Base-by-base conservation (phyloP, 2,888 invertebrate genomes). In the Chrysolina americana region DNA sequence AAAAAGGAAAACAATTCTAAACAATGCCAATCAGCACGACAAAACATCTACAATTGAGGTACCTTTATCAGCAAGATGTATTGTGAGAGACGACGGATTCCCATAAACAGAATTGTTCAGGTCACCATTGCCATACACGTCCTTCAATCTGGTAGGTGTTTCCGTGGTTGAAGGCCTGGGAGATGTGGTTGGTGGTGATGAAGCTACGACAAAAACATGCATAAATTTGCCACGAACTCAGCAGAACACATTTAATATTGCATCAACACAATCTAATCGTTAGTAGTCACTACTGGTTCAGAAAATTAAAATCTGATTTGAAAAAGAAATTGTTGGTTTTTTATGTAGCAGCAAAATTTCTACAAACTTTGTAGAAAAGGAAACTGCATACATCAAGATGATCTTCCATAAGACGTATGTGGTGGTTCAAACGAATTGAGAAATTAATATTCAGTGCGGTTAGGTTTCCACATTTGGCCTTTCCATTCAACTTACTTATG, bases 161-260 rank as follows among this genome's bases (percentile, higher is more conserved):
- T 91, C 91, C 71, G 92, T 92, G 74, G 94, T 94, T 76, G 93
- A 92, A 64, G 95, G 94, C 84, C 92, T 92, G 73, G 95, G 93
- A 79, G 94, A 92, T 68, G 95, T 95, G 73, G 95, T 95, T 66
- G 95, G 95, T 70, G 95, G 94, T 80, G 93, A 92, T 47, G 95
- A 94, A 83, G 93, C 95, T 95, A 88, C 86, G 87, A 87, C 86
- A 87, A 86, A 86, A 84, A 84, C 80, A 84, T 81, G 80, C 81
- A 81, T 75, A 69, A 75, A 78, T 72, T 71, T 68, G 73, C 73
- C 76, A 65, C 70, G 71, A 73, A 68, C 68, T 11, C 44, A 53
- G 21, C 41, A 70, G 53, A 9, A 28, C 4, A 21, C 11, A 64
- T 19, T 65, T 21, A 8, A 13, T 10, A 41, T 41, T 13, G 53